These are phyloP conservation scores for Gallirallus australis DNA, from an alignment of 2,797 vertebrate genomes.

Conservation along the genomic window DNA sequence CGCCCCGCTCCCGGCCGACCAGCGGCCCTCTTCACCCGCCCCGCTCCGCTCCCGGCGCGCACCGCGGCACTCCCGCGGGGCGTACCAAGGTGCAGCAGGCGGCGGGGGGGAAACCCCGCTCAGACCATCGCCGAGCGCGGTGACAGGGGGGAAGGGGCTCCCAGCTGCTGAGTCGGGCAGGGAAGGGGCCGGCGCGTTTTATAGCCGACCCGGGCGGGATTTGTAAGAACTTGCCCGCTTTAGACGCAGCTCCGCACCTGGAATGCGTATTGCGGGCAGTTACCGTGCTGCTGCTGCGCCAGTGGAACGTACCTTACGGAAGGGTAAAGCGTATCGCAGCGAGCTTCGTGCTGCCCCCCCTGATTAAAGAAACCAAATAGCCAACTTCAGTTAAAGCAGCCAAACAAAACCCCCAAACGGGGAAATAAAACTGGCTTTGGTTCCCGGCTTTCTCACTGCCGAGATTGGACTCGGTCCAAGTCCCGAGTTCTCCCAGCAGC, in stretches of 20 bases:
- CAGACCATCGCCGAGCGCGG: accelerated
- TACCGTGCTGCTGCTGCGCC: not conserved
- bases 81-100: not conserved
- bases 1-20: not conserved
- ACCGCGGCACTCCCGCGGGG: not conserved
- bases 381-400: not conserved
- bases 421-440: not conserved
- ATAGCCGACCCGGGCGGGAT: not conserved
- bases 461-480: not conserved
- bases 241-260: not conserved
- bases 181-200: accelerated
- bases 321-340: not conserved
- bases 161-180: accelerated
- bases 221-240: not conserved
- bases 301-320: not conserved
- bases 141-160: accelerated
- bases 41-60: constrained; percentile 21
- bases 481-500: not conserved
- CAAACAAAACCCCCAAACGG: not conserved
- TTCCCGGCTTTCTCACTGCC: not conserved
- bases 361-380: not conserved
- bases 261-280: not conserved
- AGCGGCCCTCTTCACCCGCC: too few relatives aligned
- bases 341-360: not conserved
- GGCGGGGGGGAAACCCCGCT: not conserved